Evolutionary conservation across 2,797 vertebrate species (phyloP).

Genomic region (Dermochelys coriacea): DNA sequence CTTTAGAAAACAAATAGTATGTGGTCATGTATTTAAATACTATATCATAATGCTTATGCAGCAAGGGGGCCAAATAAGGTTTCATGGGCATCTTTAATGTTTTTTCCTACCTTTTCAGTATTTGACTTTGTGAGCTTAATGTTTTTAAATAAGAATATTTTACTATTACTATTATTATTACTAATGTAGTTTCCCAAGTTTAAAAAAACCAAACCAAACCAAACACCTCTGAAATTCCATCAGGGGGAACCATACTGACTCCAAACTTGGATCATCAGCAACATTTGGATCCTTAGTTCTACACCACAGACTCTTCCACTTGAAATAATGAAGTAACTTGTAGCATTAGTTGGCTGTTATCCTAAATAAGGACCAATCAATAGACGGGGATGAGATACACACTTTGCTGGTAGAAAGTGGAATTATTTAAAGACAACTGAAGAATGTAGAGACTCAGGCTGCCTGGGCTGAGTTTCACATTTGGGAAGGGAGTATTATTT

Average conservation of each 20-base stretch:
- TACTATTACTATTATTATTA: not conserved
- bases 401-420: too few relatives aligned
- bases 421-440: not conserved
- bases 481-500: not conserved
- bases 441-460: not conserved
- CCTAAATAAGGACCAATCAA: not conserved
- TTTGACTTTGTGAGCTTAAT: not conserved
- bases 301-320: not conserved
- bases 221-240: conserved; percentile 5
- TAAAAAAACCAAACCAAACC: too few relatives aligned
- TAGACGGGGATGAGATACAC: not conserved
- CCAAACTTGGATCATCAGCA: conserved; percentile 19
- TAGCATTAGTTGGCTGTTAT: not conserved
- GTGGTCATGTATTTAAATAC: too few relatives aligned
- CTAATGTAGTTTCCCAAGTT: not conserved
- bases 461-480: not conserved
- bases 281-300: conserved; percentile 20
- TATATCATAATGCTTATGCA: not conserved
- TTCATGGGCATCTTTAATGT: not conserved
- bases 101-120: not conserved
- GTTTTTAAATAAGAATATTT: not conserved
- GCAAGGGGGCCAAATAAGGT: not conserved
- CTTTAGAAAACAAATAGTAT: not conserved
- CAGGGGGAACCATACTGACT: conserved; percentile 7
- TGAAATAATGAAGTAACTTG: conserved; percentile 23